Percentiles rank a stretch among this genome's conserved stretches.
phyloP scores from a whole-genome alignment of 1,140 invertebrate species.

The Stenopsyche tienmushanensis region DNA sequence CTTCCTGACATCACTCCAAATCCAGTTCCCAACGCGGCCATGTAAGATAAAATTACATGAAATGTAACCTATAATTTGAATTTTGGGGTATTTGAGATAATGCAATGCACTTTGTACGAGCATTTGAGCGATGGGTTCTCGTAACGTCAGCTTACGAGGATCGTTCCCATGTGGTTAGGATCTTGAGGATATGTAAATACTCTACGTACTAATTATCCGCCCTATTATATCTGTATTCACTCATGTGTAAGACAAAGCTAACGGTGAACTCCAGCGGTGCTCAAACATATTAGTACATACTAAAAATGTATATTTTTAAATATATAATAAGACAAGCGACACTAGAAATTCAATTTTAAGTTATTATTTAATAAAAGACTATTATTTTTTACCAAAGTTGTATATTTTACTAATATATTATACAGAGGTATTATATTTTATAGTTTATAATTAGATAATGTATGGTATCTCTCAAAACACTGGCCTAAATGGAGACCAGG shows the following conservation, averaged over 20 bases:
- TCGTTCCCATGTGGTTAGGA: slow-evolving; percentile 12
- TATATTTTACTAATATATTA: no score
- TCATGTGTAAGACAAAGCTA: no score
- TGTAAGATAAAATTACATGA: slow-evolving; percentile 28
- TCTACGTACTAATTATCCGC: not conserved
- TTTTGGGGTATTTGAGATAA: slow-evolving; percentile 25
- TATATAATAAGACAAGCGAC: not conserved
- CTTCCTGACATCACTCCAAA: no score
- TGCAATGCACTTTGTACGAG: slow-evolving; percentile 13
- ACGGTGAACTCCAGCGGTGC: no score
- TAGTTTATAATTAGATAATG: no score
- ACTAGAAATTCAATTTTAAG: not conserved
- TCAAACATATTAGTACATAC: no score
- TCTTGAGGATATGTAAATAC: slow-evolving; percentile 3
- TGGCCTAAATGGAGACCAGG: no score
- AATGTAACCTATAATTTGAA: slow-evolving; percentile 30
- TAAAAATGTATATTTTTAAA: no score
- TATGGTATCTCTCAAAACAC: no score
- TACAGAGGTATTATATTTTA: no score
- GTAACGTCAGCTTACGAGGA: not conserved
- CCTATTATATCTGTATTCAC: not conserved
- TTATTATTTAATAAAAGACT: no score
- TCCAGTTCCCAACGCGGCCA: slow-evolving; percentile 10
- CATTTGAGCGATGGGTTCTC: not conserved
- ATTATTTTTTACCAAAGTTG: no score